Percentiles rank a stretch among this genome's conserved stretches.
Evolutionary conservation across 2,888 invertebrate genomes (phyloP).

Genomic region (Theodoxus fluviatilis): DNA sequence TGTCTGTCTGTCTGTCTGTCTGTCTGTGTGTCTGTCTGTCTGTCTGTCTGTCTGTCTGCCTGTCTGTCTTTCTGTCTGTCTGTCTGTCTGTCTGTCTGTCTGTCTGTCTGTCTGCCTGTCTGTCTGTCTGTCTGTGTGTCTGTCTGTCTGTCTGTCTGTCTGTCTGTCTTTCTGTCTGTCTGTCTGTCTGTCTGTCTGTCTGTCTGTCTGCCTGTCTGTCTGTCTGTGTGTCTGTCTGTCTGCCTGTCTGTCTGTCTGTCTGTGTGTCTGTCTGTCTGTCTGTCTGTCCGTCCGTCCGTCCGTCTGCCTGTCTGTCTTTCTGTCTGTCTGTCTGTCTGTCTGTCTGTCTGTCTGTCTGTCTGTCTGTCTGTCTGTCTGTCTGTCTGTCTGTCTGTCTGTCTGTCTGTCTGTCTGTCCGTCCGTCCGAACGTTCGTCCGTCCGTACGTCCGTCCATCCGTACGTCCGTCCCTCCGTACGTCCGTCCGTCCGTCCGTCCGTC

Average conservation of each 20-base stretch:
- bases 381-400: too few relatives aligned
- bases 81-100: neutral
- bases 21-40: neutral
- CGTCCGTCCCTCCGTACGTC: too few relatives aligned
- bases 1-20: neutral
- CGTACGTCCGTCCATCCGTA: too few relatives aligned
- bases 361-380: neutral
- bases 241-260: neutral
- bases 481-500: neutral
- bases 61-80: neutral
- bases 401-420: too few relatives aligned
- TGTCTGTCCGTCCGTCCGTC: too few relatives aligned
- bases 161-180: neutral
- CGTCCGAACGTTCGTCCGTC: too few relatives aligned
- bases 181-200: neutral
- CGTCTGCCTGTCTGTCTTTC: too few relatives aligned
- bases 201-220: neutral
- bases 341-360: neutral
- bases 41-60: neutral
- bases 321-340: neutral
- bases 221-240: neutral
- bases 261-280: neutral
- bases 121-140: neutral
- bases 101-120: neutral
- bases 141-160: neutral